phyloP scores from a whole-genome alignment of 2,888 invertebrate genomes.

The Acheta domesticus region DNA sequence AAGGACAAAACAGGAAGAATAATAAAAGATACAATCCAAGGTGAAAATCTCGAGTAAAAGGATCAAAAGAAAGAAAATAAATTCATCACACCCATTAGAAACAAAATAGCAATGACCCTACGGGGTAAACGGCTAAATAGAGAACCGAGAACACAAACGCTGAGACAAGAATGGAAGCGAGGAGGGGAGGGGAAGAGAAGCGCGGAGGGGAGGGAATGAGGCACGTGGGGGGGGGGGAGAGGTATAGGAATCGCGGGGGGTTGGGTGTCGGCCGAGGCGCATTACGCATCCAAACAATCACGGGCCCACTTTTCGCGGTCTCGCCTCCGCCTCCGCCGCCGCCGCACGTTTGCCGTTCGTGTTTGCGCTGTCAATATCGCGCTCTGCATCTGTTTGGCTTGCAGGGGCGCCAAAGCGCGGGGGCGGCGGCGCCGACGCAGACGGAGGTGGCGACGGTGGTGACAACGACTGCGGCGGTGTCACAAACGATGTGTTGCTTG shows the following conservation, averaged over 20 bases:
- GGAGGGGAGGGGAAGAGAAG: not conserved
- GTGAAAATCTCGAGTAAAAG: no score
- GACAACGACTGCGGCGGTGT: no score
- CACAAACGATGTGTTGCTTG: no score
- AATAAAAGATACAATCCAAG: no score
- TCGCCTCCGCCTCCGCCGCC: not conserved
- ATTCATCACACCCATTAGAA: no score
- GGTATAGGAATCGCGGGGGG: not conserved
- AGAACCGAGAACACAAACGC: not conserved
- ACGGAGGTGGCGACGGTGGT: no score
- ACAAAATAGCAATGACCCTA: no score
- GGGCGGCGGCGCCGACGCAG: not conserved
- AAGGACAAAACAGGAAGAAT: no score
- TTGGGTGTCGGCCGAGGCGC: not conserved
- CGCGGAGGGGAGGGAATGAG: not conserved
- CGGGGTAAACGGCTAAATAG: no score
- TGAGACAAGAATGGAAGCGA: not conserved
- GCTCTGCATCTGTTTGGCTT: not conserved
- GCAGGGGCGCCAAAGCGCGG: not conserved
- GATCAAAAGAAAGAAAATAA: no score
- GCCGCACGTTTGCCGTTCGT: not conserved
- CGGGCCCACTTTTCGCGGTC: not conserved
- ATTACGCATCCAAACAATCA: constrained; percentile 9
- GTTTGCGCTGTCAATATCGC: constrained; percentile 2
- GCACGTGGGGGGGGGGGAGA: not conserved